phyloP scores from a whole-genome alignment of 2,113 vertebrate species.

The Phaethon lepturus region DNA sequence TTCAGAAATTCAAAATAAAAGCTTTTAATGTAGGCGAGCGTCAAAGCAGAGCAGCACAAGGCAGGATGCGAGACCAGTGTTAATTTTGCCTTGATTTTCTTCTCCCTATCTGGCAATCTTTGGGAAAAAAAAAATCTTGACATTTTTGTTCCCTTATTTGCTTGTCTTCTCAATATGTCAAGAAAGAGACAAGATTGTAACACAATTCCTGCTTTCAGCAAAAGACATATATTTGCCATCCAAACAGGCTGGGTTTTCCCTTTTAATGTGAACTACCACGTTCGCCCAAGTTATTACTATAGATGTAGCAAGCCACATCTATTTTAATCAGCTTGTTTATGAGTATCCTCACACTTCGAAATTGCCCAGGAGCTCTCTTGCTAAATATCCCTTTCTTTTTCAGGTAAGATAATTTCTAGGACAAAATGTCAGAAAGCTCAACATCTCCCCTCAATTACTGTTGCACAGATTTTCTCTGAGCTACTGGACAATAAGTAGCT shows the following conservation, averaged over 20 bases:
- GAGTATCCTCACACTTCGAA: background rate
- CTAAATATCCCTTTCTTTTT: constrained; percentile 19
- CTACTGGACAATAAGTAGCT: constrained; percentile 69
- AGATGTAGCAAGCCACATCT: background rate
- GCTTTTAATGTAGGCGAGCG: background rate
- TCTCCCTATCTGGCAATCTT: constrained; percentile 14
- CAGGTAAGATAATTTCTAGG: constrained; percentile 59
- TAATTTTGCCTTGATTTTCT: background rate
- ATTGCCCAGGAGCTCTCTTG: background rate
- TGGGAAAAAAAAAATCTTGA: background rate
- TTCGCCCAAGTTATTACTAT: background rate
- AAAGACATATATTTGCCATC: background rate
- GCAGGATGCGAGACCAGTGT: rapidly evolving
- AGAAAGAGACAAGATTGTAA: constrained; percentile 32
- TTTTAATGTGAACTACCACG: background rate
- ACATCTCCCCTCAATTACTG: constrained; percentile 58
- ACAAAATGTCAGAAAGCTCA: constrained; percentile 33
- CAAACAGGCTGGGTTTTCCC: background rate
- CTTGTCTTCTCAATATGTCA: constrained; percentile 38
- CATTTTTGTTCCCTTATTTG: constrained; percentile 52
- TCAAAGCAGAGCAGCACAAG: background rate
- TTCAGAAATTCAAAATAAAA: constrained; percentile 50
- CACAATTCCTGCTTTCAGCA: constrained; percentile 2
- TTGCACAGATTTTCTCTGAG: constrained; percentile 64
- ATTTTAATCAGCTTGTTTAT: constrained; percentile 47